Percentiles rank a stretch among this genome's conserved stretches.
Conservation (phyloP, 1,140 invertebrate genomes). For the Aphaenogaster ashmeadi region DNA sequence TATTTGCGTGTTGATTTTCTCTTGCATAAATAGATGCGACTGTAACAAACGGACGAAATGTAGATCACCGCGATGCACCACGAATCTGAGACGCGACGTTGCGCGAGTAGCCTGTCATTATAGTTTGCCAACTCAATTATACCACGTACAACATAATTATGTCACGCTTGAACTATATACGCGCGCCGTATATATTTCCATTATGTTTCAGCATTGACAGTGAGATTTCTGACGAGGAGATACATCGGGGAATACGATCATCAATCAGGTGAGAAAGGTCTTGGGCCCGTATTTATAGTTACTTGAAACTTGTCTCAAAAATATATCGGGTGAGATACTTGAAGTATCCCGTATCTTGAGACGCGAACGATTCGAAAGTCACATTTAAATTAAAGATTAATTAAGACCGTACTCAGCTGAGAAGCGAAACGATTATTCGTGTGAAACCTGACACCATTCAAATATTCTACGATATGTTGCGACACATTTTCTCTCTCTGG, state of each 20-base stretch:
- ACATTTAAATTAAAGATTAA: conserved; percentile 16
- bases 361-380: neutral
- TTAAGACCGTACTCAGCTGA: neutral
- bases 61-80: conserved; percentile 22
- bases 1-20: conserved; percentile 24
- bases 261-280: conserved; percentile 91
- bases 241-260: conserved; percentile 98
- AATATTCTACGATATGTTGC: neutral
- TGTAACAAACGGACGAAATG: conserved; percentile 38
- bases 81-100: conserved; percentile 18
- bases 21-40: conserved; percentile 14
- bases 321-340: neutral
- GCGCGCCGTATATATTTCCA: conserved; percentile 56
- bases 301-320: neutral
- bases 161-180: neutral
- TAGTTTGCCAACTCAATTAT: conserved; percentile 53
- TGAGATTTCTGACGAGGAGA: conserved; percentile 95
- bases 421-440: neutral
- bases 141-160: conserved; percentile 44
- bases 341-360: neutral
- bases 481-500: conserved; percentile 6
- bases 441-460: neutral
- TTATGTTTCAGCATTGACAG: conserved; percentile 93
- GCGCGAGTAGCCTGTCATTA: conserved; percentile 13
- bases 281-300: conserved; percentile 11